phyloP scores from a whole-genome alignment of 2,888 invertebrate genomes.

The Drosophila gaucha region DNA sequence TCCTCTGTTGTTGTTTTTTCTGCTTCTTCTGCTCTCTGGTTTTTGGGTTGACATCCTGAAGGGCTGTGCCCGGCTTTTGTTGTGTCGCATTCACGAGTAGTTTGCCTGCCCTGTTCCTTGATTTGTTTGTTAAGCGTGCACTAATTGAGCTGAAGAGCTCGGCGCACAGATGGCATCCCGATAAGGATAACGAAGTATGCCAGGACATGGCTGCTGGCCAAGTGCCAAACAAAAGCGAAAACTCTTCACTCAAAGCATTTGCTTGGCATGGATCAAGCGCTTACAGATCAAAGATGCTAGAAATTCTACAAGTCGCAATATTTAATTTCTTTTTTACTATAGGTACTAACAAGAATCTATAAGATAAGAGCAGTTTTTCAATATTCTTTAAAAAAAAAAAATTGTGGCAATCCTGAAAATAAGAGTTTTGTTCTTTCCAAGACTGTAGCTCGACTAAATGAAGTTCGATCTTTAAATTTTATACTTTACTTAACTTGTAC shows the following conservation, averaged over 20 bases:
- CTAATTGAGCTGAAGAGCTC: constrained; percentile 72
- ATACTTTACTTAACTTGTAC: no score
- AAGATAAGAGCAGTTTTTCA: no score
- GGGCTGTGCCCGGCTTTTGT: constrained; percentile 51
- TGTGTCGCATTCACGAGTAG: constrained; percentile 23
- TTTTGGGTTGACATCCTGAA: constrained; percentile 69
- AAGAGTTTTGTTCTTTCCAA: no score
- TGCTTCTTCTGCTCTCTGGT: not conserved
- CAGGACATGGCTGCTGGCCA: constrained; percentile 13
- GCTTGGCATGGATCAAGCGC: not conserved
- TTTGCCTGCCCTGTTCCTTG: constrained; percentile 34
- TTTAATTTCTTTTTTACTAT: not conserved
- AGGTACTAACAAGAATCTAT: no score
- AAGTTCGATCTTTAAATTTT: no score
- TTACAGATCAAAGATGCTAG: not conserved
- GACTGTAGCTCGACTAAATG: no score
- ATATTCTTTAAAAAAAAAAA: no score
- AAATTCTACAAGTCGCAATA: not conserved
- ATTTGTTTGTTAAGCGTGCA: constrained; percentile 72
- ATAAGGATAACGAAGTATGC: constrained; percentile 49
- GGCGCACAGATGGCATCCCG: constrained; percentile 47
- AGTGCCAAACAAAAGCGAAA: constrained; percentile 16
- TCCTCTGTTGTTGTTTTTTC: constrained; percentile 9
- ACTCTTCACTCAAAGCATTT: not conserved
- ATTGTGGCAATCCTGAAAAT: no score